Evolutionary conservation across 2,888 invertebrate genomes (phyloP).

Genomic region (Eubasilissa splendida): DNA sequence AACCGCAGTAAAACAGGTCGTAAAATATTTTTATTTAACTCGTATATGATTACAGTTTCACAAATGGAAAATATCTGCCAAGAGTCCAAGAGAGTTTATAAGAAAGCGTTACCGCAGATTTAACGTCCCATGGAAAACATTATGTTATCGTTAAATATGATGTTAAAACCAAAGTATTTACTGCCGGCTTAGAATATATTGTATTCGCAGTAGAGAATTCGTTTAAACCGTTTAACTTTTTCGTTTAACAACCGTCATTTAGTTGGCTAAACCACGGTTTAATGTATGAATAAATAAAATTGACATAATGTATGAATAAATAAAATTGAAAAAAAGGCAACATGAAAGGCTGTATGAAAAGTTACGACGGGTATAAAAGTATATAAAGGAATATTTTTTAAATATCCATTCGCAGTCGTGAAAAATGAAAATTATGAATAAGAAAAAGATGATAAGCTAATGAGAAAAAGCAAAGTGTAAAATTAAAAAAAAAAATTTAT

Average conservation of each 20-base stretch:
- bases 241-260: conserved; percentile 29
- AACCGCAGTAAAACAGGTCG: no score
- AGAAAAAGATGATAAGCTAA: no score
- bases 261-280: conserved; percentile 7
- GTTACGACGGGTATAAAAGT: no score
- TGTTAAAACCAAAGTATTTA: conserved; percentile 36
- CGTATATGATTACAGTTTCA: neutral
- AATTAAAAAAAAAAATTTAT: no score
- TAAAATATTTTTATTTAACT: no score
- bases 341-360: no score
- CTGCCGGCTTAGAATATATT: conserved; percentile 13
- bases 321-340: conserved; percentile 1
- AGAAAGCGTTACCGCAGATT: conserved; percentile 29
- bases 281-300: no score
- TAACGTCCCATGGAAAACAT: conserved; percentile 28
- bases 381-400: no score
- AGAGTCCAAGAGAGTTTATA: neutral
- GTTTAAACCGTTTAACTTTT: conserved; percentile 18
- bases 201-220: conserved; percentile 11
- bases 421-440: no score
- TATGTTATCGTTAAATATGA: conserved; percentile 10
- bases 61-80: neutral
- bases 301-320: conserved; percentile 13
- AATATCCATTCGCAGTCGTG: no score
- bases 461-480: no score